Evolutionary conservation across 2,113 vertebrate species (phyloP).

Genomic region (Aptenodytes forsteri): DNA sequence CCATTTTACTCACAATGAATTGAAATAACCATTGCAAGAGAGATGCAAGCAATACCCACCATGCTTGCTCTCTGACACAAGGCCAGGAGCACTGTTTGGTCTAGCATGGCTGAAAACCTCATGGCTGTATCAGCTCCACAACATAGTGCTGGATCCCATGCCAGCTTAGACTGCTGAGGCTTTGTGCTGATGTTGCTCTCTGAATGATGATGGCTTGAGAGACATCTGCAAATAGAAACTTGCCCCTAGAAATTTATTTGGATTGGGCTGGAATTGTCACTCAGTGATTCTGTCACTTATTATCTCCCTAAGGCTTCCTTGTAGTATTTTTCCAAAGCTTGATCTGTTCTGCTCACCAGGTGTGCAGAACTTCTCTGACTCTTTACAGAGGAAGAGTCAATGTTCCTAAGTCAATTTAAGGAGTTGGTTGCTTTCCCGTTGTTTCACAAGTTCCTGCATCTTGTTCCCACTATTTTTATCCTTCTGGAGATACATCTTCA

Average conservation of each 20-base stretch:
- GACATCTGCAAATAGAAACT: not conserved
- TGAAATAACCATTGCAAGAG: not conserved
- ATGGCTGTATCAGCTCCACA: not conserved
- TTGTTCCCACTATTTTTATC: not conserved
- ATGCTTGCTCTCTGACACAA: not conserved
- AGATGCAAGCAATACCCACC: not conserved
- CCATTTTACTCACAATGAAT: not conserved
- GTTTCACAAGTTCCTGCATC: not conserved
- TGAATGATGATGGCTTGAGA: not conserved
- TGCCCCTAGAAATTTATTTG: not conserved
- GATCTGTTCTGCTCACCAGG: not conserved
- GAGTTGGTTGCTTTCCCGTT: accelerated
- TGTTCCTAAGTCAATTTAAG: not conserved
- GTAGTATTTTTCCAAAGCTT: not conserved
- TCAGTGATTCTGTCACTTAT: not conserved
- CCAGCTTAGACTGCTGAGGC: not conserved
- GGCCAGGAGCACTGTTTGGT: not conserved
- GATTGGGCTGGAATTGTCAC: not conserved
- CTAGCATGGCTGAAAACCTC: not conserved
- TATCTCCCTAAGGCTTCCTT: not conserved
- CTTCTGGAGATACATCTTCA: not conserved
- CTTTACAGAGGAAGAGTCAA: not conserved
- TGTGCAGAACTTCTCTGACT: not conserved
- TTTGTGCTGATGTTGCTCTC: not conserved
- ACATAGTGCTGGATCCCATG: not conserved